A percentile compares a stretch with the other conserved stretches of the same genome.
These are phyloP conservation scores for Luperina nickerlii DNA, from an alignment of 2,888 invertebrate species.

Conservation along the genomic window DNA sequence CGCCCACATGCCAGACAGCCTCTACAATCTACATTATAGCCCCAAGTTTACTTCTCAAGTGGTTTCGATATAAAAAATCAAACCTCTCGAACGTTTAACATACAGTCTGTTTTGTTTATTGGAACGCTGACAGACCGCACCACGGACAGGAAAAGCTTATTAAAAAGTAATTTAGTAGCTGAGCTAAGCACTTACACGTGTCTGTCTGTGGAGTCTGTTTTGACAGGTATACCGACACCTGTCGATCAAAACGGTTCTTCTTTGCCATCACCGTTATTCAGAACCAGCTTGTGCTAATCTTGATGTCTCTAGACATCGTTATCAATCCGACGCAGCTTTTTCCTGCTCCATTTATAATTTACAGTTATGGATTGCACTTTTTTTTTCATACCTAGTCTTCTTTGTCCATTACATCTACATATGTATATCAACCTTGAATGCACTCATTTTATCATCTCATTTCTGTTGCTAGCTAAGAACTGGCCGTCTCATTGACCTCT, in stretches of 20 bases:
- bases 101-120: slow-evolving; percentile 47
- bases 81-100: slow-evolving; percentile 37
- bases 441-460: background rate
- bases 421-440: background rate
- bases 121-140: slow-evolving; percentile 57
- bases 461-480: slow-evolving; percentile 20
- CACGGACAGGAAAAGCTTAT: slow-evolving; percentile 39
- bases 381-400: background rate
- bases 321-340: slow-evolving; percentile 16
- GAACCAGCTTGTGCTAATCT: slow-evolving; percentile 16
- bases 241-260: slow-evolving; percentile 38
- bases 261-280: slow-evolving; percentile 21
- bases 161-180: slow-evolving; percentile 49
- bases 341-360: slow-evolving; percentile 19
- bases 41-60: slow-evolving; percentile 43
- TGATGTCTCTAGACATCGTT: slow-evolving; percentile 19
- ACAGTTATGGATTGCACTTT: slow-evolving; percentile 1
- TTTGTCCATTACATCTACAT: background rate
- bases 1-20: slow-evolving; percentile 54
- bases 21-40: slow-evolving; percentile 37
- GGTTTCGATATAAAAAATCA: slow-evolving; percentile 52
- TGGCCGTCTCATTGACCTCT: slow-evolving; percentile 38
- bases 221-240: slow-evolving; percentile 36
- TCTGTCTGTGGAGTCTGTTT: slow-evolving; percentile 19
- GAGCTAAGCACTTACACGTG: slow-evolving; percentile 25